Evolutionary conservation across 1,140 invertebrate genomes (phyloP).

Genomic region (Scaptodrosophila lebanonensis): DNA sequence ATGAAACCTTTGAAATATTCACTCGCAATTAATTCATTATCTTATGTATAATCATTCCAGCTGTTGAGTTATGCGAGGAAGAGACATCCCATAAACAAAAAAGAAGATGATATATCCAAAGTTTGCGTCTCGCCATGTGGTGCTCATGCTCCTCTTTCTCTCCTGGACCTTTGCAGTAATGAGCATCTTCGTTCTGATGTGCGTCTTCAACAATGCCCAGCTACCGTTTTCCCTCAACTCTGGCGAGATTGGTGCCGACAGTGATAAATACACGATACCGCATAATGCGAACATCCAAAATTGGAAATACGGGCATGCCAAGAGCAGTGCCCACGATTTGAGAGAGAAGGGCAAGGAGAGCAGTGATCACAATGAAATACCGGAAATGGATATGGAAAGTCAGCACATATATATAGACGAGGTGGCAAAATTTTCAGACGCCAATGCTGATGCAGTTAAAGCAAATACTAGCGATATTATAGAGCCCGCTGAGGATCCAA

Average conservation of each 20-base stretch:
- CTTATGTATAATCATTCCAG: no score
- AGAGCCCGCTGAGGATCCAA: no score
- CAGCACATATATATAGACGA: constrained; percentile 10
- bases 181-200: constrained; percentile 2
- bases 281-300: no score
- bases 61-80: no score
- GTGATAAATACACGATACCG: background rate
- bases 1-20: no score
- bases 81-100: no score
- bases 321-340: background rate
- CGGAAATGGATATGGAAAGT: no score
- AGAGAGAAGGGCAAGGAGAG: background rate
- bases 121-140: constrained; percentile 1
- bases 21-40: no score
- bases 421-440: background rate
- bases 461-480: no score
- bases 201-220: background rate
- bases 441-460: no score
- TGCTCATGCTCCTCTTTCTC: background rate
- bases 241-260: background rate
- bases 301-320: background rate
- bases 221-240: constrained; percentile 3
- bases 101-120: no score
- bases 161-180: constrained; percentile 4
- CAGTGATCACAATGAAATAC: background rate